Percentiles rank a stretch among this genome's conserved stretches.
Conservation (phyloP, 2,888 invertebrate genomes). For the Lasius fuliginosus region DNA sequence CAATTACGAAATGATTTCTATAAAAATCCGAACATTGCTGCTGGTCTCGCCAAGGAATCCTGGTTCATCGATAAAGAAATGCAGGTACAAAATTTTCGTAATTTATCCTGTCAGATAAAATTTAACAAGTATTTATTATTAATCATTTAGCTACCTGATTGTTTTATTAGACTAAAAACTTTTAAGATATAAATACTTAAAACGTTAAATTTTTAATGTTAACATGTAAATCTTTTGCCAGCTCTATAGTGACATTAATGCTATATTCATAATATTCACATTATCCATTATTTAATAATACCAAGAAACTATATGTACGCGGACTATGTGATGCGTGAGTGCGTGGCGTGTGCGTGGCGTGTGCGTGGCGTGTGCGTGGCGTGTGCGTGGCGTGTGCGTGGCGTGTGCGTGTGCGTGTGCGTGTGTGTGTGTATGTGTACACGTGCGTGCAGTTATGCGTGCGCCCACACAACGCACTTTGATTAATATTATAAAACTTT, state of each 20-base stretch:
- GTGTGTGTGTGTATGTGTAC: too few relatives aligned
- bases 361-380: too few relatives aligned
- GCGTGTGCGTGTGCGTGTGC: too few relatives aligned
- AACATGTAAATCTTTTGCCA: not conserved
- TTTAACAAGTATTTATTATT: not conserved
- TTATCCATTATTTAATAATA: too few relatives aligned
- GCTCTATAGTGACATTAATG: not conserved
- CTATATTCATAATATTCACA: too few relatives aligned
- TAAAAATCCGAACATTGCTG: slow-evolving; percentile 92
- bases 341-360: too few relatives aligned
- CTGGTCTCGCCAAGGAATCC: slow-evolving; percentile 92
- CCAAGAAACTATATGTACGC: too few relatives aligned
- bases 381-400: too few relatives aligned
- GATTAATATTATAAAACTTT: too few relatives aligned
- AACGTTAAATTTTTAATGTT: not conserved
- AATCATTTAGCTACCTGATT: not conserved
- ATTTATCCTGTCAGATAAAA: not conserved
- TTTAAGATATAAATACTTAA: not conserved
- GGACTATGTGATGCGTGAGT: too few relatives aligned
- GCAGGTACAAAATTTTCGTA: slow-evolving; percentile 85
- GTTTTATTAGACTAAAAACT: not conserved
- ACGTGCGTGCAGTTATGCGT: too few relatives aligned
- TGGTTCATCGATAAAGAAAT: slow-evolving; percentile 93
- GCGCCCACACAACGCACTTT: too few relatives aligned
- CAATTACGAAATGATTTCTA: slow-evolving; percentile 92